Base-by-base conservation (phyloP, 2,888 invertebrate species). In the Smittia aterrima region DNA sequence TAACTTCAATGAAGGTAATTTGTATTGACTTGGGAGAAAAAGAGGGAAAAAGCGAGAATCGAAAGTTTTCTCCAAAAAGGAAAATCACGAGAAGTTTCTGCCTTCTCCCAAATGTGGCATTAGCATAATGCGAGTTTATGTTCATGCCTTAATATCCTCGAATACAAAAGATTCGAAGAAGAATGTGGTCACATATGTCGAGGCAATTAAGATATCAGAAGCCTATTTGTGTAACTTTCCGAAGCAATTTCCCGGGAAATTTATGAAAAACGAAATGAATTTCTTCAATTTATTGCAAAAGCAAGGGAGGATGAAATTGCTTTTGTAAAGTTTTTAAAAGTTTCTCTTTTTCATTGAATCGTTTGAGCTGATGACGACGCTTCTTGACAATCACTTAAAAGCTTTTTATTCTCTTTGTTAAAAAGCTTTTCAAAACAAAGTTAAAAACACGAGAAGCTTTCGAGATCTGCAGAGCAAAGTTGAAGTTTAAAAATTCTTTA, bases 1-100 rank as follows among this genome's bases (percentile, higher is more conserved):
- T 68, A 68, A 68, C 47, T 68, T 25, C 40, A 67, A 64, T 27
- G 27, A 32, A 67, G 22, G 27, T 68, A 68, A 68, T 68, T 68
- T 41, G 68, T 38, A 68, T 25, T 68, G 47, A 25, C 68, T 68
- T 53, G 11, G 32, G 20, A 20, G 24, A 1, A 25, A 53, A 68
- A 53, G 32, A n/a, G 41, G 40, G 38, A 67, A 38, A 41, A 41
- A 40, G 18, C 38, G 4, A 4, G 38, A 4, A 11, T 38, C 6
- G 38, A 38, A n/a, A 38, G 11, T 4, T 38, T 38, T 38, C 38
- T 4, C 38, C 11, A 38, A 38, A 38, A 38, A 38, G 4, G 11
- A 38, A 38, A 38, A 38, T 4, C 38, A 38, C 11, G 38, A 38
- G 53, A 53, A 53, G 53, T 16, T 53, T 16, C 13, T 16, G 13